Evolutionary conservation across 2,113 vertebrate genomes (phyloP).

Genomic region (Tachysurus fulvidraco): DNA sequence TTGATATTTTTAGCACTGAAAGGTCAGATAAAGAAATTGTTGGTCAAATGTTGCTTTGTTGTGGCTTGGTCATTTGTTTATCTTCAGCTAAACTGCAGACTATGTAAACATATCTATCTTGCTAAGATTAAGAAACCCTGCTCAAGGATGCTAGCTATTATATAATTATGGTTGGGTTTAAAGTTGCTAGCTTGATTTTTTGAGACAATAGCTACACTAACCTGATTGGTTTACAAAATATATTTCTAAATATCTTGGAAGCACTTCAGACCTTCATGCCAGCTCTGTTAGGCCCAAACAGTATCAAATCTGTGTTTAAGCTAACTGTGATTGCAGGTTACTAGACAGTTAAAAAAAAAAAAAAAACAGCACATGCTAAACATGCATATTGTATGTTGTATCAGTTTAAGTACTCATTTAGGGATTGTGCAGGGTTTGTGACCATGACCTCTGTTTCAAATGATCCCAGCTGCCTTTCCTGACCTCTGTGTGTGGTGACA

Average conservation of each 20-base stretch:
- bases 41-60: neutral
- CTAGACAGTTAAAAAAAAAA: neutral
- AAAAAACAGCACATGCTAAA: neutral
- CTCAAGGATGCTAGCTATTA: neutral
- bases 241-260: neutral
- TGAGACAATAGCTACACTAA: neutral
- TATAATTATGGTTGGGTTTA: neutral
- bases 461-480: slow-evolving; percentile 19
- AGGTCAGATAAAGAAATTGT: neutral
- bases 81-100: neutral
- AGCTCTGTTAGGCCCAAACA: neutral
- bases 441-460: slow-evolving; percentile 19
- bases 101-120: neutral
- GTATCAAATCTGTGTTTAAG: neutral
- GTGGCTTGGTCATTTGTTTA: neutral
- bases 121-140: neutral
- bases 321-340: neutral
- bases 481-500: slow-evolving; percentile 29
- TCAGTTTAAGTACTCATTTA: neutral
- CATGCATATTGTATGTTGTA: neutral
- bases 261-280: neutral
- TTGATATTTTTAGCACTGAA: neutral
- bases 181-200: neutral
- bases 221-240: neutral
- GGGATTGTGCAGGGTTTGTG: neutral